Conservation (phyloP, 2,888 invertebrate species). For the Hirtodrosophila cameraria region DNA sequence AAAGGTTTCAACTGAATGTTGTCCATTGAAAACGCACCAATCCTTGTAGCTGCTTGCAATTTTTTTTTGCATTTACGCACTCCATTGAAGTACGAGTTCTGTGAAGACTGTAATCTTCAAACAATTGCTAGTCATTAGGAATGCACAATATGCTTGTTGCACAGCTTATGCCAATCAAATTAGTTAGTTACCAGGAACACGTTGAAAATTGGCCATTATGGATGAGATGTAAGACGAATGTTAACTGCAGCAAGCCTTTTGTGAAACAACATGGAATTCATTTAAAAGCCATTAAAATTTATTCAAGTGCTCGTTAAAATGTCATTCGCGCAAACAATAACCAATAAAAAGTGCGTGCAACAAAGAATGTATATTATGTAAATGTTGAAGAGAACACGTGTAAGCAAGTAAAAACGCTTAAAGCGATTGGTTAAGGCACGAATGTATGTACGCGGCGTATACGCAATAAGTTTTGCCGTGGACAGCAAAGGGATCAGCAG, state of each 20-base stretch:
- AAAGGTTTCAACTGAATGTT: too few relatives aligned
- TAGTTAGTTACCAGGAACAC: constrained; percentile 22
- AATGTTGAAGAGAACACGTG: constrained; percentile 70
- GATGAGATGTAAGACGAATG: constrained; percentile 17
- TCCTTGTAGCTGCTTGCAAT: background rate
- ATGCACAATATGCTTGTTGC: background rate
- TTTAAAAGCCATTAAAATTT: constrained; percentile 77
- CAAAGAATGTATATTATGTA: constrained; percentile 52
- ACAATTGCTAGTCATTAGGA: background rate
- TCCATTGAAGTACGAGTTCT: background rate
- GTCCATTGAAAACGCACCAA: too few relatives aligned
- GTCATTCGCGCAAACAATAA: constrained; percentile 61
- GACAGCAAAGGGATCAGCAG: constrained; percentile 8
- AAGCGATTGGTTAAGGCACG: constrained; percentile 37
- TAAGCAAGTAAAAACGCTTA: constrained; percentile 42
- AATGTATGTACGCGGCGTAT: constrained; percentile 44
- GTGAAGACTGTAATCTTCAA: constrained; percentile 4
- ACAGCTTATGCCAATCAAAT: background rate
- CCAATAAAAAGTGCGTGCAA: constrained; percentile 68
- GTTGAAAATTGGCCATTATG: constrained; percentile 48
- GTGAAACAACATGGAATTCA: constrained; percentile 54
- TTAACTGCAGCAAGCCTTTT: constrained; percentile 40
- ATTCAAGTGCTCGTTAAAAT: constrained; percentile 74
- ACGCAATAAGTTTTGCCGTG: constrained; percentile 53
- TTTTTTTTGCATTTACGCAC: background rate